Conservation (phyloP, 2,797 vertebrate species). For the Carapus acus region DNA sequence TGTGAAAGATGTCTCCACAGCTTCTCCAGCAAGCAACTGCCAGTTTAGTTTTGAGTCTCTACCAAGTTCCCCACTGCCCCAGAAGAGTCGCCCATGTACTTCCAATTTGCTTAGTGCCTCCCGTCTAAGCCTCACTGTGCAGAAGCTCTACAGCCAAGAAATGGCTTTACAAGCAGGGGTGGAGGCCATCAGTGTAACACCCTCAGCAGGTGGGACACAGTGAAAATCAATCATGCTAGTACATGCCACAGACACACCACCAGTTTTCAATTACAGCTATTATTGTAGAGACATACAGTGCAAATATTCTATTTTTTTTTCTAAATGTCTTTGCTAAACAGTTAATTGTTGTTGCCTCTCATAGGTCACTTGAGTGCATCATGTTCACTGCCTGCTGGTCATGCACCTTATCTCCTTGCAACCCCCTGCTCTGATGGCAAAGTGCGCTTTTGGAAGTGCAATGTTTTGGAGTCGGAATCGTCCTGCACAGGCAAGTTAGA, state of each 20-base stretch:
- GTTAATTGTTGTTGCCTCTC: slow-evolving; percentile 20
- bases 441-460: slow-evolving; percentile 93
- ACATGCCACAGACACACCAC: background rate
- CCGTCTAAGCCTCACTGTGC: slow-evolving; percentile 81
- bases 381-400: slow-evolving; percentile 87
- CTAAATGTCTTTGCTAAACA: too few relatives aligned
- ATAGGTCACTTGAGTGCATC: slow-evolving; percentile 93
- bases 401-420: slow-evolving; percentile 90
- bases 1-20: slow-evolving; percentile 37
- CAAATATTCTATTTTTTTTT: too few relatives aligned
- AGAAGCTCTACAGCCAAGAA: slow-evolving; percentile 85
- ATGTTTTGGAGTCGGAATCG: slow-evolving; percentile 51
- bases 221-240: background rate
- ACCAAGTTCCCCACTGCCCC: slow-evolving; percentile 67
- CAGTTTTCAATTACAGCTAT: background rate
- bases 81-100: slow-evolving; percentile 77
- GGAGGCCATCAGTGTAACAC: slow-evolving; percentile 85
- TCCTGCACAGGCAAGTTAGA: slow-evolving; percentile 41
- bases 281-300: too few relatives aligned
- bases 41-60: slow-evolving; percentile 51
- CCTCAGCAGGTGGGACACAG: slow-evolving; percentile 84
- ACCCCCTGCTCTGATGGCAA: slow-evolving; percentile 93
- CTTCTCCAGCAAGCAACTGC: slow-evolving; percentile 46
- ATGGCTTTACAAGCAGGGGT: slow-evolving; percentile 84
- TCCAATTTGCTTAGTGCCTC: slow-evolving; percentile 91